phyloP scores from a whole-genome alignment of 1,140 invertebrate species.

The Octopus bimaculoides region DNA sequence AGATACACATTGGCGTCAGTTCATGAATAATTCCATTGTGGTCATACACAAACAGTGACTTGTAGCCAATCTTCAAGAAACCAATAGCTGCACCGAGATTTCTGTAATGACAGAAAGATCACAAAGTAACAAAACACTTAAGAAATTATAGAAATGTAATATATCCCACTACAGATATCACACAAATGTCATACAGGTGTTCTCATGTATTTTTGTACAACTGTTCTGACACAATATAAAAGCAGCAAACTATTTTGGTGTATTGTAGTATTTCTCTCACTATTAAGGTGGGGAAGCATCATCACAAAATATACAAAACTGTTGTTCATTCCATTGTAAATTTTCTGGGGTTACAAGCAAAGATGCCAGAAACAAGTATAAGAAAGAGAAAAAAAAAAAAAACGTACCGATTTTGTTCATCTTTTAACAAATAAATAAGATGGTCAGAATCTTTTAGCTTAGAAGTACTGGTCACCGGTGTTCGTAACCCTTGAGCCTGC shows the following conservation, averaged over 20 bases:
- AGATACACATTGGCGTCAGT: constrained; percentile 54
- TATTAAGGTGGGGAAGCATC: no score
- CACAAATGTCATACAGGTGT: background rate
- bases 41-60: constrained; percentile 57
- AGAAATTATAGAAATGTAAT: background rate
- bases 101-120: constrained; percentile 31
- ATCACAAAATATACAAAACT: no score
- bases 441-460: constrained; percentile 55
- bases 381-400: background rate
- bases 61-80: constrained; percentile 53
- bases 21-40: constrained; percentile 46
- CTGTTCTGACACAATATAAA: no score
- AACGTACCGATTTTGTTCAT: constrained; percentile 44
- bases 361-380: no score
- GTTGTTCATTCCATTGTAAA: no score
- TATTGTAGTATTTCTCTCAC: no score
- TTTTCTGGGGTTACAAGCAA: no score
- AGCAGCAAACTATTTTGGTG: no score
- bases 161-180: background rate
- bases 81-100: constrained; percentile 46
- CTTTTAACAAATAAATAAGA: constrained; percentile 55
- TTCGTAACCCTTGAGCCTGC: constrained; percentile 54
- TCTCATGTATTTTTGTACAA: background rate
- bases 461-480: constrained; percentile 49
- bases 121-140: constrained; percentile 1